These are phyloP conservation scores for Leptobrachium ailaonicum DNA, from an alignment of 2,113 vertebrate genomes.

Conservation along the genomic window DNA sequence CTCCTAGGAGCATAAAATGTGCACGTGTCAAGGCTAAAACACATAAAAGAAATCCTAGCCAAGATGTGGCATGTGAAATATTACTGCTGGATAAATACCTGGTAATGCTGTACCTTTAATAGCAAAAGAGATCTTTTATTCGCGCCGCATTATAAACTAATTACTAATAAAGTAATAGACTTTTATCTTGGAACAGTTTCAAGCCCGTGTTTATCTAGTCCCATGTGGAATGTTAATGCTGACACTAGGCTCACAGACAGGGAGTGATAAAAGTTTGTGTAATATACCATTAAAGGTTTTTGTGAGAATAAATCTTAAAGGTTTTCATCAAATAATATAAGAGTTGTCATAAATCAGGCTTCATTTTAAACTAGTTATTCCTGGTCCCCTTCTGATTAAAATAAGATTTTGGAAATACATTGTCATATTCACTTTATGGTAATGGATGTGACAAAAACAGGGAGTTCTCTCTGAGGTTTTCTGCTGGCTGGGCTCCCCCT, in stretches of 20 bases:
- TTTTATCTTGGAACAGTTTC: conserved; percentile 21
- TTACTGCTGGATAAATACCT: too few relatives aligned
- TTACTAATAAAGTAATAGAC: conserved; percentile 41
- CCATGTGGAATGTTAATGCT: conserved; percentile 31
- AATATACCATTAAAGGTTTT: conserved; percentile 55
- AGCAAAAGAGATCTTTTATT: not conserved
- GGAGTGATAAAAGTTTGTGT: conserved; percentile 22
- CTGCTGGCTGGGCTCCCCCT: conserved; percentile 69
- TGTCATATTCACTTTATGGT: conserved; percentile 63
- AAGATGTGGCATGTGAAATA: too few relatives aligned
- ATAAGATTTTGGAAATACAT: conserved; percentile 63
- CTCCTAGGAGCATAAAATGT: too few relatives aligned
- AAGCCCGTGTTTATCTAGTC: conserved; percentile 31
- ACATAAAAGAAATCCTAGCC: too few relatives aligned
- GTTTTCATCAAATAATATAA: conserved; percentile 55
- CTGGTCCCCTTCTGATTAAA: conserved; percentile 64
- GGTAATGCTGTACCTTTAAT: conserved; percentile 12
- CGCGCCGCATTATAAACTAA: conserved; percentile 28
- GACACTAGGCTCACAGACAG: conserved; percentile 14
- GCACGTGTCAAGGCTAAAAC: too few relatives aligned
- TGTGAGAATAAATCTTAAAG: conserved; percentile 48
- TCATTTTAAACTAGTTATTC: conserved; percentile 67
- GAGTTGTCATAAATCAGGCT: conserved; percentile 62
- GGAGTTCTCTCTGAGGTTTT: conserved; percentile 57
- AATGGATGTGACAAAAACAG: conserved; percentile 55